These are phyloP conservation scores for Lithophane ornitopus DNA, from an alignment of 2,888 invertebrate genomes.

Conservation along the genomic window DNA sequence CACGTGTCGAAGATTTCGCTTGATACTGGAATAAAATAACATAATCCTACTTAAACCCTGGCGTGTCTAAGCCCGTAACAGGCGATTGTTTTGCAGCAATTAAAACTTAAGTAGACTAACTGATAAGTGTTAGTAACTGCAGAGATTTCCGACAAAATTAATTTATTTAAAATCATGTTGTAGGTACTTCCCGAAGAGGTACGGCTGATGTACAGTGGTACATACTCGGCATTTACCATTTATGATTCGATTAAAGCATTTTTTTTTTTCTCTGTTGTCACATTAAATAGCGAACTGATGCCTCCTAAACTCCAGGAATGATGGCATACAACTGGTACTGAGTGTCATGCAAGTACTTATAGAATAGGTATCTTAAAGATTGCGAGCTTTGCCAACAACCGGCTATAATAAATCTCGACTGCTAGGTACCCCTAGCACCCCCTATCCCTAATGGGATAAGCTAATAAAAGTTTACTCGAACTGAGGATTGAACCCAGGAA, in stretches of 20 bases:
- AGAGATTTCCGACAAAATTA: neutral
- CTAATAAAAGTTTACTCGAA: neutral
- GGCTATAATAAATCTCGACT: neutral
- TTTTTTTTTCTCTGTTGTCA: too few relatives aligned
- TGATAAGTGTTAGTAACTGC: conserved; percentile 9
- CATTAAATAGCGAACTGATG: too few relatives aligned
- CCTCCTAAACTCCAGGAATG: too few relatives aligned
- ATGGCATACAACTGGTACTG: too few relatives aligned
- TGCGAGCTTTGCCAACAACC: neutral
- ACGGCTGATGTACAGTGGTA: neutral
- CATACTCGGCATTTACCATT: too few relatives aligned
- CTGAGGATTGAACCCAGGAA: too few relatives aligned
- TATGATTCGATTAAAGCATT: too few relatives aligned
- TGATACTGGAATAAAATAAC: conserved; percentile 85
- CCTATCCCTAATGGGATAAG: neutral
- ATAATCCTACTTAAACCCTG: conserved; percentile 11
- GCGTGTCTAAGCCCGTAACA: conserved; percentile 6
- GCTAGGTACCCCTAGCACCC: too few relatives aligned
- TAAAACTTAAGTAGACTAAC: conserved; percentile 11
- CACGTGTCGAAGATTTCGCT: conserved; percentile 92
- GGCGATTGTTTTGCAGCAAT: conserved; percentile 21
- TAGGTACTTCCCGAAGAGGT: neutral
- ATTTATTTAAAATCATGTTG: neutral
- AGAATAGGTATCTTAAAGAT: too few relatives aligned
- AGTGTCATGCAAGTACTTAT: too few relatives aligned